These are phyloP conservation scores for Caenorhabditis wallacei DNA, from an alignment of 2,888 invertebrate genomes.

Conservation along the genomic window DNA sequence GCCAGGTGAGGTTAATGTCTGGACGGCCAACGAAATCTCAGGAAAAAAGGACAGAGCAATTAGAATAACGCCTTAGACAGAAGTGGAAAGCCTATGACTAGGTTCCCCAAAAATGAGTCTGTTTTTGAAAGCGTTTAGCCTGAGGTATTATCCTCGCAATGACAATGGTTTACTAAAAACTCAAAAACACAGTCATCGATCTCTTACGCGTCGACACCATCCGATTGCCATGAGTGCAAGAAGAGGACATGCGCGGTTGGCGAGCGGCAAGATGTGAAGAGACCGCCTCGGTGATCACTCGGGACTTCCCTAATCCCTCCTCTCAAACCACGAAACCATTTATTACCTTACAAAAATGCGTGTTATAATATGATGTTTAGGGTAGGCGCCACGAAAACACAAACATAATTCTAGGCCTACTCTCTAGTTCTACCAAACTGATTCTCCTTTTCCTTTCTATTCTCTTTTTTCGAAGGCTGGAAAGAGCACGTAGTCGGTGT, in stretches of 20 bases:
- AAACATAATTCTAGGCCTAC: background rate
- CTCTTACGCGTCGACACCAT: background rate
- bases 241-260: slow-evolving; percentile 20
- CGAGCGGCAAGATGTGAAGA: slow-evolving; percentile 36
- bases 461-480: background rate
- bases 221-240: slow-evolving; percentile 25
- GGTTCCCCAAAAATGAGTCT: background rate
- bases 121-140: background rate
- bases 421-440: background rate
- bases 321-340: slow-evolving; percentile 12
- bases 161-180: background rate
- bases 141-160: background rate
- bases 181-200: background rate
- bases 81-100: background rate
- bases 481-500: slow-evolving; percentile 17
- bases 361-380: background rate
- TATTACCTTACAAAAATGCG: slow-evolving; percentile 1
- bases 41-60: slow-evolving; percentile 13
- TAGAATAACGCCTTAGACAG: slow-evolving; percentile 1
- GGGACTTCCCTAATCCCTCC: slow-evolving; percentile 30
- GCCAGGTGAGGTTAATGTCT: background rate
- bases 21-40: background rate
- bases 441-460: background rate
- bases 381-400: background rate
- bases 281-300: slow-evolving; percentile 32